A percentile compares a stretch with the other conserved stretches of the same genome.
Conservation (phyloP, 2,113 vertebrate genomes). For the Sinosuthora webbiana region DNA sequence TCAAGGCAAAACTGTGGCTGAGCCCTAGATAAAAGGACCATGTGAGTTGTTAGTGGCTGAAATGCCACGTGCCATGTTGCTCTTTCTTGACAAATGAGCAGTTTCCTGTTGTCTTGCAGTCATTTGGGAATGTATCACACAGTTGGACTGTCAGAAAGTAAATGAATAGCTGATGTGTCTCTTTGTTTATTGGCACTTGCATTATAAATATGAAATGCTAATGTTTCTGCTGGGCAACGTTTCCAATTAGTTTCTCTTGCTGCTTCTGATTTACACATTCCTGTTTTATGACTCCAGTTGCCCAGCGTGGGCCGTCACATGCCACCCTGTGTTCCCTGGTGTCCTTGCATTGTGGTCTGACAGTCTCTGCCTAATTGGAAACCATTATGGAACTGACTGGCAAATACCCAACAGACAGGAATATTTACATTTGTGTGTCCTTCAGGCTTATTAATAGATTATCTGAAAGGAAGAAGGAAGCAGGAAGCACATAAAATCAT, state of each 20-base stretch:
- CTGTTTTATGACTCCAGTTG: neutral
- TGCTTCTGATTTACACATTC: neutral
- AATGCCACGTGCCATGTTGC: neutral
- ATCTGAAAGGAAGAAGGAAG: neutral
- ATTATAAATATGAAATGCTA: constrained; percentile 7
- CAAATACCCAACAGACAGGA: neutral
- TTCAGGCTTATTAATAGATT: neutral
- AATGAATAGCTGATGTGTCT: neutral
- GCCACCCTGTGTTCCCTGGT: neutral
- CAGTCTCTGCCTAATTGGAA: neutral
- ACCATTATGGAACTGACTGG: neutral
- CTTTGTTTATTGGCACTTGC: neutral
- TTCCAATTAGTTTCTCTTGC: neutral
- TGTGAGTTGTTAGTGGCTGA: neutral
- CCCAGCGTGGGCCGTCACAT: neutral
- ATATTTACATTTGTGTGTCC: neutral
- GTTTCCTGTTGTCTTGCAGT: neutral
- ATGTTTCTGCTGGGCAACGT: neutral
- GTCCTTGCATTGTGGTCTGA: neutral
- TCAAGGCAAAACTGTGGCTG: neutral
- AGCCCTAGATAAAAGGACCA: neutral
- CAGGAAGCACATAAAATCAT: neutral
- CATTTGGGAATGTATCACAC: neutral
- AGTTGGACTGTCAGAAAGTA: neutral
- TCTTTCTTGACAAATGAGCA: neutral